phyloP scores from a whole-genome alignment of 1,140 invertebrate species.

The Argopecten irradians region DNA sequence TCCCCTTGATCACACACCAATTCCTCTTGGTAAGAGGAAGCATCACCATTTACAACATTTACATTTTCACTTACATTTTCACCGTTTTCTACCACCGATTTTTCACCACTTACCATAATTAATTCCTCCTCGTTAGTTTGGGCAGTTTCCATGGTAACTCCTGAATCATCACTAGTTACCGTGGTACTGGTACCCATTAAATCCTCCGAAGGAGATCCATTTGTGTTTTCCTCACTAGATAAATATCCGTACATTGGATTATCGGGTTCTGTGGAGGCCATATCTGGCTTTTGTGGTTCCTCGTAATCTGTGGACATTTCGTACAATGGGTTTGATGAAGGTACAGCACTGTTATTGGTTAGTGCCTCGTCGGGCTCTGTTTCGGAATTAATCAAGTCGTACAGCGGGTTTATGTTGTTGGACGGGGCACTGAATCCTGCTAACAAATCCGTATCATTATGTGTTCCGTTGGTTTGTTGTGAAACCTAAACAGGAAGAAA shows the following conservation, averaged over 20 bases:
- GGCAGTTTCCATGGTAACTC: conserved; percentile 14
- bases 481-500: neutral
- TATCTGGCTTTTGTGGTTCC: conserved; percentile 2
- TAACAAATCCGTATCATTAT: neutral
- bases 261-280: neutral
- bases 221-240: conserved; percentile 9
- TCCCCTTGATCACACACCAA: conserved; percentile 14
- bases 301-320: neutral
- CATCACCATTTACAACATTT: neutral
- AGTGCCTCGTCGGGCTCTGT: neutral
- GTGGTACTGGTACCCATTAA: conserved; percentile 1
- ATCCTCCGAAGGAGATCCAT: conserved; percentile 9
- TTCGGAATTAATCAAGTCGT: neutral
- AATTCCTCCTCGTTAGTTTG: neutral
- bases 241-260: conserved; percentile 10
- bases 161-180: neutral
- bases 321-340: neutral
- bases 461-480: neutral
- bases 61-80: neutral
- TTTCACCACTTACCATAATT: conserved; percentile 3
- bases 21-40: neutral
- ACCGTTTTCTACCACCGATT: conserved; percentile 15
- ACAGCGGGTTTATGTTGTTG: neutral
- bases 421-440: neutral
- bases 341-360: neutral